phyloP scores from a whole-genome alignment of 2,113 vertebrate species.

The Dipodomys stephensi region DNA sequence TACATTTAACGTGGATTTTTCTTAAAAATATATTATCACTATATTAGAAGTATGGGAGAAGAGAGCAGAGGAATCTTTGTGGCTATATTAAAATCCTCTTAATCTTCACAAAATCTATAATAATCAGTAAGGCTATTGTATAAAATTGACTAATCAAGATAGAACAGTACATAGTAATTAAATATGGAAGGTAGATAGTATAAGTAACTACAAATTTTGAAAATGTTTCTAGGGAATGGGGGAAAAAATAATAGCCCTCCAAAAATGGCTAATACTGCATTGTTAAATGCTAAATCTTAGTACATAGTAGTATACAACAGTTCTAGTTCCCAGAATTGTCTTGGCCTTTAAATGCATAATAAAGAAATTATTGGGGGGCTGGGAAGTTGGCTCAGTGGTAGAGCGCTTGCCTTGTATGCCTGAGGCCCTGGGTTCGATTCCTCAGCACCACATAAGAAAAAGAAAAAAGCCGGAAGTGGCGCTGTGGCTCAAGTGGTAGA shows the following conservation, averaged over 20 bases:
- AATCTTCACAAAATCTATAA: not conserved
- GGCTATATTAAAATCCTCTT: constrained; percentile 9
- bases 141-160: constrained; percentile 29
- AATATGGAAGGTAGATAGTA: not conserved
- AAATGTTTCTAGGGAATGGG: constrained; percentile 26
- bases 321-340: constrained; percentile 7
- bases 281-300: not conserved
- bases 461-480: too few species aligned
- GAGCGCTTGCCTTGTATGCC: too few species aligned
- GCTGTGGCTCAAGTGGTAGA: too few species aligned
- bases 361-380: not conserved
- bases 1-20: not conserved
- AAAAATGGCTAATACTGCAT: not conserved
- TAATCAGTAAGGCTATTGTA: not conserved
- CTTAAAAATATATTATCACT: not conserved
- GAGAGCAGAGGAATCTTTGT: not conserved
- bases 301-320: not conserved
- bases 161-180: not conserved
- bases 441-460: too few species aligned
- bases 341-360: constrained; percentile 15
- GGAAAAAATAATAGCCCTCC: not conserved
- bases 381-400: too few species aligned
- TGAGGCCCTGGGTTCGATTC: too few species aligned
- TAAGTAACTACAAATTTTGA: not conserved
- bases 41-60: not conserved